A percentile compares a stretch with the other conserved stretches of the same genome.
These are phyloP conservation scores for Leptatherina wallacei DNA, from an alignment of 2,797 vertebrate species.

Conservation along the genomic window DNA sequence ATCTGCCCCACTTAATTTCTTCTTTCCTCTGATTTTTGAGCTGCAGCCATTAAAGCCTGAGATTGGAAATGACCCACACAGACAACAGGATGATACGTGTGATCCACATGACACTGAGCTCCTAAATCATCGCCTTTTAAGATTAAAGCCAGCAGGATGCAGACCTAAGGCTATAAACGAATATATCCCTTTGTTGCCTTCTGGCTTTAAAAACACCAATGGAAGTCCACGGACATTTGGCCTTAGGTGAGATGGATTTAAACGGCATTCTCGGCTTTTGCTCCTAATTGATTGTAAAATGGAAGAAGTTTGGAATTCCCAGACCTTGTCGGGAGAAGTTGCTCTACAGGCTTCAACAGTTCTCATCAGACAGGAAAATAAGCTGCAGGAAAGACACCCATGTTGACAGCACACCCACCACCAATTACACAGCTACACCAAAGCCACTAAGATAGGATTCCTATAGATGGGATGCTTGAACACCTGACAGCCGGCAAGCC, in stretches of 20 bases:
- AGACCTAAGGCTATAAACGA: slow-evolving; percentile 40
- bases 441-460: background rate
- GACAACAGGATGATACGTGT: slow-evolving; percentile 28
- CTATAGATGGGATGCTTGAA: background rate
- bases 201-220: slow-evolving; percentile 19
- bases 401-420: too few species aligned
- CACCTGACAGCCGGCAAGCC: background rate
- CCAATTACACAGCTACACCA: too few species aligned
- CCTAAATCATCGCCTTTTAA: slow-evolving; percentile 52
- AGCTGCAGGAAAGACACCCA: too few species aligned
- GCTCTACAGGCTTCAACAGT: background rate
- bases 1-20: slow-evolving; percentile 28
- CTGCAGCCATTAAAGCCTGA: slow-evolving; percentile 38
- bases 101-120: slow-evolving; percentile 26
- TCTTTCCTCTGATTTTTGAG: slow-evolving; percentile 29
- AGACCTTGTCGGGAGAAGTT: background rate
- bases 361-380: too few species aligned
- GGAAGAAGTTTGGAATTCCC: background rate
- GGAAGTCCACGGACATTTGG: background rate
- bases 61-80: slow-evolving; percentile 36
- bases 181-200: slow-evolving; percentile 29
- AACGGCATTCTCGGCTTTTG: background rate
- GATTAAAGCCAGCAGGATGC: slow-evolving; percentile 40
- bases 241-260: background rate
- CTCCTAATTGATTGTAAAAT: background rate